Evolutionary conservation across 2,888 invertebrate species (phyloP).

Genomic region (Phaonia tiefii): DNA sequence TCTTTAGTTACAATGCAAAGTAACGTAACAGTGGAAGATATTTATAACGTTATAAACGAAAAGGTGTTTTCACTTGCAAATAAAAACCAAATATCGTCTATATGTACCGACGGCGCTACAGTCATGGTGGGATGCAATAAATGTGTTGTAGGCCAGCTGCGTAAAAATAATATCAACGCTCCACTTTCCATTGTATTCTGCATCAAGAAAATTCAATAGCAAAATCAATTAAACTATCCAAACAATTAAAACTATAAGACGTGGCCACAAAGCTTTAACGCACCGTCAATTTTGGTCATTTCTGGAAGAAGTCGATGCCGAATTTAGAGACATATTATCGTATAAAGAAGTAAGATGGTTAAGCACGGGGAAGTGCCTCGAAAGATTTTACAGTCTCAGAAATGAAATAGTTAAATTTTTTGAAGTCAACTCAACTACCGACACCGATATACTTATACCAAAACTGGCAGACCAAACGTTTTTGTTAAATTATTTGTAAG

Average conservation of each 20-base stretch:
- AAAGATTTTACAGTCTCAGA: constrained; percentile 2
- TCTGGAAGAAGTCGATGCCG: background rate
- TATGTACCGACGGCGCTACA: constrained; percentile 24
- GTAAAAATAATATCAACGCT: background rate
- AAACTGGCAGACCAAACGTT: too few relatives aligned
- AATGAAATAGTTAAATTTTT: too few relatives aligned
- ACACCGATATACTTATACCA: too few relatives aligned
- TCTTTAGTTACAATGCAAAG: background rate
- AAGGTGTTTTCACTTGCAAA: background rate
- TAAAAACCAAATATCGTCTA: constrained; percentile 1
- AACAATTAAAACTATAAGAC: background rate
- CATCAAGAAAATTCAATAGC: background rate
- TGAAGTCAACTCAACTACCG: too few relatives aligned
- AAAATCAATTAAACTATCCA: background rate
- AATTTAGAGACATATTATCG: constrained; percentile 14
- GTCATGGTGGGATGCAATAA: constrained; percentile 3
- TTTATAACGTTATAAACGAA: constrained; percentile 4
- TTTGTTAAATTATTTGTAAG: too few relatives aligned
- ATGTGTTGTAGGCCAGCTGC: background rate
- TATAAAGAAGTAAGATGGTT: constrained; percentile 31
- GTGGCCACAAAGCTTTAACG: background rate
- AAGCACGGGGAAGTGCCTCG: constrained; percentile 12
- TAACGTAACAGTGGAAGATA: background rate
- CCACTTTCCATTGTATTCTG: constrained; percentile 10
- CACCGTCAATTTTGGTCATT: constrained; percentile 17